Base-by-base conservation (phyloP, 2,797 vertebrate species). In the Esox masquinongy region DNA sequence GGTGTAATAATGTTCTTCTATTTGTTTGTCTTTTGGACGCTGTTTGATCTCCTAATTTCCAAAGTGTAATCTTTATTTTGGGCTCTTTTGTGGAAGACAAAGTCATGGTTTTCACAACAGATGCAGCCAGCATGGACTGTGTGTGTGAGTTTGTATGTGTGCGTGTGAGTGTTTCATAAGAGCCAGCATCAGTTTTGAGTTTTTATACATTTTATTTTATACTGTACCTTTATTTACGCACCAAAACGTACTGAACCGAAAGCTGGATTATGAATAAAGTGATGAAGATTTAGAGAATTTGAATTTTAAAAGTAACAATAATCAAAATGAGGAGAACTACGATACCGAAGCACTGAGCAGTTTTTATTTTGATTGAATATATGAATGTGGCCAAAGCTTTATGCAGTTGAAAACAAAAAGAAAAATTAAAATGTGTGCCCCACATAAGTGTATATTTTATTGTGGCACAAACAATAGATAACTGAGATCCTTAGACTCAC, bases 381-480 rank as follows among this genome's bases (percentile, higher is more conserved):
- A 92, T 95, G 93, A 96, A 96, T 96, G 95, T 96, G 96, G 96
- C 96, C 96, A 95, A 96, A 97, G 96, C 95, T 96, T 96, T 95
- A 91, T 95, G 95, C 92, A 89, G 93, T 92, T 93, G 88, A 95
- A 93, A 95, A 94, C 88, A 93, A 90, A 93, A 86, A 76, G 74
- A 83, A 81, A 85, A 92, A 80, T 89, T 85, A 89, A 77, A 92
- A 90, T 84, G 88, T 85, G 91, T 93, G 92, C 77, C 93, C 92
- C 87, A 86, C 82, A 92, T 84, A 89, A 92, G 85, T 94, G 93
- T 93, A 92, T 94, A 94, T 94, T 92, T 94, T 93, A 94, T 93
- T 92, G 90, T 86, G 92, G 91, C 92, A 92, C 92, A 90, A 87
- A 88, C 85, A 82, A 91, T 92, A 84, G 84, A 89, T 83, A 82